These are phyloP conservation scores for Ammospiza caudacuta DNA, from an alignment of 2,113 vertebrate genomes.

Conservation along the genomic window DNA sequence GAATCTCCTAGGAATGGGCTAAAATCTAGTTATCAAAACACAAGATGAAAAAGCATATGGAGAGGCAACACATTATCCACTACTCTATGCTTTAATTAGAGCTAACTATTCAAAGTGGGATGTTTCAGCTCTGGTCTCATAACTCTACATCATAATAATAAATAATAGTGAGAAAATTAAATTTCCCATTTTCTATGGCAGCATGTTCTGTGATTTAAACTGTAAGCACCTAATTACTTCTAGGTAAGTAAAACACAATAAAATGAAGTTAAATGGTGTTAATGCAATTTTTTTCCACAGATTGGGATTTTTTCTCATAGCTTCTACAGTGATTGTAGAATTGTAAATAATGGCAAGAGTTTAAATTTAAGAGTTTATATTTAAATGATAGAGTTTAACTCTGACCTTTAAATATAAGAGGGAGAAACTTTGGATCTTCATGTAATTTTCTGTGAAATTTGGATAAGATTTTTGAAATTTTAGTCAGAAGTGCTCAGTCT, in stretches of 20 bases:
- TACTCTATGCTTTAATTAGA: constrained; percentile 14
- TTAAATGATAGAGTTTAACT: background rate
- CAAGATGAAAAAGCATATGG: background rate
- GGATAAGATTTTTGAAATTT: background rate
- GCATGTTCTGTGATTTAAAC: background rate
- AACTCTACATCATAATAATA: background rate
- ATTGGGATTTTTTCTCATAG: background rate
- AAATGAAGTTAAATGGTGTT: background rate
- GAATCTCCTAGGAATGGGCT: background rate
- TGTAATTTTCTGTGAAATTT: background rate
- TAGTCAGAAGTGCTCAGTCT: background rate
- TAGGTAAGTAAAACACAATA: background rate
- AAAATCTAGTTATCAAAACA: background rate
- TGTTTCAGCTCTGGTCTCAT: background rate
- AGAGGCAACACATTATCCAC: background rate
- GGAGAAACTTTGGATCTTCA: background rate
- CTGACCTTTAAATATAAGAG: background rate
- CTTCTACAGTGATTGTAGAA: background rate
- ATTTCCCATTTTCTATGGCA: background rate
- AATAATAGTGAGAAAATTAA: background rate
- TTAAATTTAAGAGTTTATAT: background rate
- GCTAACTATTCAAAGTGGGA: background rate
- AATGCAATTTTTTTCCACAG: background rate
- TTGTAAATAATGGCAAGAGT: background rate
- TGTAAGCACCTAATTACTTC: background rate